Evolutionary conservation across 2,113 vertebrate species (phyloP), one percentile per base, ranked within the genome.

Genomic region (Actenoides lindsayi): DNA sequence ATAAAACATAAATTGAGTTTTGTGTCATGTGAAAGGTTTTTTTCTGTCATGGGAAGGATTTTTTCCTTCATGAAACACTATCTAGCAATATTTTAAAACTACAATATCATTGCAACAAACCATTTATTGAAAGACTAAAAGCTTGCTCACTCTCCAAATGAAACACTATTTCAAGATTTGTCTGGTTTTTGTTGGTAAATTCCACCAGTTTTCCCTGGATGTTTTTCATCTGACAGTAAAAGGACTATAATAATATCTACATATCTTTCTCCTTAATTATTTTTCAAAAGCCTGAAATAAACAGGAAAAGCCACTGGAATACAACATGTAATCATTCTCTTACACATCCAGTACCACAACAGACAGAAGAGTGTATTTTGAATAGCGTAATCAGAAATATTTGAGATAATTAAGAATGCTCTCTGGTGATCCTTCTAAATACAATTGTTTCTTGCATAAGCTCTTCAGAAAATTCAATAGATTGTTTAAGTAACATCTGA

Each of bases 331-430:
- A 48, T 41, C 50, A 51, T 83, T 69, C 13, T 57, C 24, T 35
- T 37, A 71, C 7, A 21, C 16, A 63, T 69, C 9, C 12, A 48
- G 21, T 21, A 56, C 4, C 19, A 65, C 4, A 5, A 63, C 28
- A 86, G 62, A 59, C 16, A 87, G 69, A 20, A 78, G 37, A 73
- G 10, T 28, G 28, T 56, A 54, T 64, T 95, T 90, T 46, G n/a
- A 94, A 73, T 63, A 13, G 35, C 76, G 41, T 85, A 65, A 87
- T 89, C 30, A 92, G 21, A 83, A 92, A 89, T 94, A 57, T 75
- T 94, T 83, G 76, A 70, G 14, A 76, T 64, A 75, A 97, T 94
- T 90, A 92, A 94, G 59, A 90, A 87, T 56, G 21, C 4, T 93
- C 11, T 63, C 84, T 42, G 18, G n/a, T 50, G 48, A 71, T 87